Evolutionary conservation across 1,140 invertebrate genomes (phyloP).

Genomic region (Matsumurasca onukii): DNA sequence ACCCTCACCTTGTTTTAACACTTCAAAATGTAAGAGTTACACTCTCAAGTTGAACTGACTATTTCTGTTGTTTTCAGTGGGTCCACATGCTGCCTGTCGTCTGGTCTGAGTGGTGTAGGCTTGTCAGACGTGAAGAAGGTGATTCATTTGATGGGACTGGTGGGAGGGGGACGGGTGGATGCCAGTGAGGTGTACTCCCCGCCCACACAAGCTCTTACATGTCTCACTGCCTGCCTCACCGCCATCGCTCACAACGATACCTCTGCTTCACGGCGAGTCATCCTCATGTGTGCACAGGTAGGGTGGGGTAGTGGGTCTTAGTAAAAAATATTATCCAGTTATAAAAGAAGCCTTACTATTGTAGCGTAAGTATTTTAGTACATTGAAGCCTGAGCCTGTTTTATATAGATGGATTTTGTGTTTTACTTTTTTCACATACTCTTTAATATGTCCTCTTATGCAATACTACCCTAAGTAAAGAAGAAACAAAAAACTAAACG

Average conservation of each 20-base stretch:
- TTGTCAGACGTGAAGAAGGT: conserved; percentile 60
- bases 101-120: conserved; percentile 58
- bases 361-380: too few relatives aligned
- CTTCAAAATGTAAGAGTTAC: too few relatives aligned
- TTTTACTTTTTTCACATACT: too few relatives aligned
- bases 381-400: too few relatives aligned
- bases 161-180: conserved; percentile 54
- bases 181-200: conserved; percentile 36
- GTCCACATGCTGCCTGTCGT: conserved; percentile 52
- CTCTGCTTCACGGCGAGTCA: conserved; percentile 56
- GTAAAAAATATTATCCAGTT: conserved; percentile 22
- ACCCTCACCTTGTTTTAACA: too few relatives aligned
- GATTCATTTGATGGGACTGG: conserved; percentile 63
- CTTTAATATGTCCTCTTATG: too few relatives aligned
- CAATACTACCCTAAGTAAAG: too few relatives aligned
- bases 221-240: conserved; percentile 58
- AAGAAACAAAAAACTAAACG: too few relatives aligned
- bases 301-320: conserved; percentile 30
- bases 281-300: conserved; percentile 63
- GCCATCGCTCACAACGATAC: conserved; percentile 57
- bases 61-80: conserved; percentile 45
- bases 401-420: too few relatives aligned
- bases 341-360: too few relatives aligned
- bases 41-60: background rate
- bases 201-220: conserved; percentile 49